Evolutionary conservation across 2,797 vertebrate species (phyloP).

Genomic region (Kryptopterus vitreolus): DNA sequence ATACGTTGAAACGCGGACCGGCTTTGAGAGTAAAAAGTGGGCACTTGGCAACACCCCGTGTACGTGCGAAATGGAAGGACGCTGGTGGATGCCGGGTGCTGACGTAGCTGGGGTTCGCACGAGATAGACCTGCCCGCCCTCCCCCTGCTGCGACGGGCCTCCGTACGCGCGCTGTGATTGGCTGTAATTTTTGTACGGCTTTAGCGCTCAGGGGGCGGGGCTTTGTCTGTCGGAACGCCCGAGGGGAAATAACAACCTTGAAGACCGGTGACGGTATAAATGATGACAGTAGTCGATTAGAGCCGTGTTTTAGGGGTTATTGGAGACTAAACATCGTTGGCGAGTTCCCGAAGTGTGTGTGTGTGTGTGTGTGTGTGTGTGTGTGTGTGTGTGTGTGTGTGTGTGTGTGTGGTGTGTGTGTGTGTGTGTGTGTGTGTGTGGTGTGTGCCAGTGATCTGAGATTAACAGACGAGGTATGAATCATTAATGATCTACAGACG

Average conservation of each 20-base stretch:
- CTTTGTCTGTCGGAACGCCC: background rate
- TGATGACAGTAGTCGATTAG: background rate
- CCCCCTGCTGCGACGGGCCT: fast-evolving
- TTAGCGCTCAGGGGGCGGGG: background rate
- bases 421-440: background rate
- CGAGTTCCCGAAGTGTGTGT: background rate
- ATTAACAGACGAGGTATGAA: background rate
- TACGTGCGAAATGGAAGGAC: conserved; percentile 8
- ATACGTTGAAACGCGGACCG: background rate
- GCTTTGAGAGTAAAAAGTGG: too few species aligned
- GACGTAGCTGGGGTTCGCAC: background rate
- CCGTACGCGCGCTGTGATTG: background rate
- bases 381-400: background rate
- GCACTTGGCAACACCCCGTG: background rate
- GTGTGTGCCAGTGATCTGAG: background rate
- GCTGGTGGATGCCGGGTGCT: background rate
- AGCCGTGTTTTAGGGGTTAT: background rate
- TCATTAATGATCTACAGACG: background rate
- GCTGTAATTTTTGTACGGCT: background rate
- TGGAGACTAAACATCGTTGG: background rate
- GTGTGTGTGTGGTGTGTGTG: background rate
- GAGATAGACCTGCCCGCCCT: background rate
- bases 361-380: background rate
- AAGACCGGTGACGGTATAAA: background rate
- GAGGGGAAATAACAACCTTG: background rate